A percentile compares a stretch with the other conserved stretches of the same genome.
Evolutionary conservation across 2,797 vertebrate genomes (phyloP).

Genomic region (Sebastes hopkinsi): DNA sequence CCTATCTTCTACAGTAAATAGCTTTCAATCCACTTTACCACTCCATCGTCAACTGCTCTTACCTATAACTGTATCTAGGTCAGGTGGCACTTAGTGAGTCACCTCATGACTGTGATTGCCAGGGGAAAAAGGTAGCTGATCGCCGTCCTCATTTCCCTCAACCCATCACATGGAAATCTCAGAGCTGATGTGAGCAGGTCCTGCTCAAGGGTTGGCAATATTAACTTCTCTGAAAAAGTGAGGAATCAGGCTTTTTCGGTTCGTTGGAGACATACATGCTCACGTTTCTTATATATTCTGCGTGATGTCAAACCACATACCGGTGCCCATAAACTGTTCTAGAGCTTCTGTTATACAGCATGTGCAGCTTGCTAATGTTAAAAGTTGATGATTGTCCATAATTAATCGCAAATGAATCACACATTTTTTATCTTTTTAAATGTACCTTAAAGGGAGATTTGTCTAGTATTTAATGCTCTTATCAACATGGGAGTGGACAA

Average conservation of each 20-base stretch:
- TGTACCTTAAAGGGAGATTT: no score
- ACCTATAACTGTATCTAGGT: conserved; percentile 61
- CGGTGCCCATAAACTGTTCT: neutral
- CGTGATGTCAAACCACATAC: neutral
- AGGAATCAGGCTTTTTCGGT: neutral
- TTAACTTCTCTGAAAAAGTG: conserved; percentile 6
- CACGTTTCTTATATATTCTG: neutral
- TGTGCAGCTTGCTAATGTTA: neutral
- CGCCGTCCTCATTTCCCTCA: conserved; percentile 47
- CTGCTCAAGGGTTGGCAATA: neutral
- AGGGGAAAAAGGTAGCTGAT: conserved; percentile 59
- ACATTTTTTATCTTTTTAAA: no score
- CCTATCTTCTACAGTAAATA: neutral
- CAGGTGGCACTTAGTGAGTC: conserved; percentile 69
- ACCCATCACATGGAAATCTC: conserved; percentile 44
- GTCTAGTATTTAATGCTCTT: no score
- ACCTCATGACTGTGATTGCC: conserved; percentile 61
- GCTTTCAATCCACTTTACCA: conserved; percentile 10
- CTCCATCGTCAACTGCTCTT: conserved; percentile 6
- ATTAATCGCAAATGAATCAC: neutral
- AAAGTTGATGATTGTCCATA: no score
- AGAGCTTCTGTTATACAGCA: neutral
- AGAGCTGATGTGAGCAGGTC: conserved; percentile 9
- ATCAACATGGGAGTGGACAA: no score
- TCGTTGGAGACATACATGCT: neutral